Percentiles rank a stretch among this genome's conserved stretches.
Conservation (phyloP, 2,113 vertebrate genomes). For the Poecilia latipinna region DNA sequence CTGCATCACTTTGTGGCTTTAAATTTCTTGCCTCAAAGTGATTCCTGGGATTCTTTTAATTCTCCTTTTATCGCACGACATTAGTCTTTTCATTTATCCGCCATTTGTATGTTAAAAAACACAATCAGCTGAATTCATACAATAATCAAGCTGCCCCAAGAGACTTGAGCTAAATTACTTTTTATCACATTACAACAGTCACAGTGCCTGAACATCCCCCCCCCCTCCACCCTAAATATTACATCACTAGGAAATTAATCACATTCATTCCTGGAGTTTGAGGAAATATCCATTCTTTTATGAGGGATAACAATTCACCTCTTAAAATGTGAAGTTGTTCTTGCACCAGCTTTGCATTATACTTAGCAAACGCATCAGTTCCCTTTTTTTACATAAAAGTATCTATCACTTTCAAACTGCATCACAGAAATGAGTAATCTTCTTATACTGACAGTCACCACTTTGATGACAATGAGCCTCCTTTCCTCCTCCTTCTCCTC, state of each 20-base stretch:
- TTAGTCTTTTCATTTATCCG: conserved; percentile 12
- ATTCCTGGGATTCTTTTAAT: background rate
- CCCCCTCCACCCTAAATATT: conserved; percentile 36
- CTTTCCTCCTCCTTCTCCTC: conserved; percentile 40
- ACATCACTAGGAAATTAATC: conserved; percentile 58
- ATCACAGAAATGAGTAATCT: conserved; percentile 49
- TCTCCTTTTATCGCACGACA: conserved; percentile 1
- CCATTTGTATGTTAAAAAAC: conserved; percentile 35
- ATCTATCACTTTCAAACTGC: conserved; percentile 45
- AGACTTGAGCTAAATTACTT: conserved; percentile 59
- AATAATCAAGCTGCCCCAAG: conserved; percentile 49
- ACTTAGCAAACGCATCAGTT: conserved; percentile 50
- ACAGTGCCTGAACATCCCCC: conserved; percentile 29
- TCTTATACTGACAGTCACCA: conserved; percentile 35
- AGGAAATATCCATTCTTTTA: conserved; percentile 37
- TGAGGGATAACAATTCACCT: conserved; percentile 58
- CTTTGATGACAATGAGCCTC: conserved; percentile 53
- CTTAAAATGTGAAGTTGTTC: conserved; percentile 53
- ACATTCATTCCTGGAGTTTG: conserved; percentile 39
- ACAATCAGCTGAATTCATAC: conserved; percentile 24
- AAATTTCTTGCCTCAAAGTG: background rate
- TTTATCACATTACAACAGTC: conserved; percentile 60
- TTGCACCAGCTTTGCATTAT: conserved; percentile 33
- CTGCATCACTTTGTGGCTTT: background rate
- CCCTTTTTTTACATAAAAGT: conserved; percentile 21